Base-by-base conservation (phyloP, 2,797 vertebrate species). In the Pipistrellus kuhlii region DNA sequence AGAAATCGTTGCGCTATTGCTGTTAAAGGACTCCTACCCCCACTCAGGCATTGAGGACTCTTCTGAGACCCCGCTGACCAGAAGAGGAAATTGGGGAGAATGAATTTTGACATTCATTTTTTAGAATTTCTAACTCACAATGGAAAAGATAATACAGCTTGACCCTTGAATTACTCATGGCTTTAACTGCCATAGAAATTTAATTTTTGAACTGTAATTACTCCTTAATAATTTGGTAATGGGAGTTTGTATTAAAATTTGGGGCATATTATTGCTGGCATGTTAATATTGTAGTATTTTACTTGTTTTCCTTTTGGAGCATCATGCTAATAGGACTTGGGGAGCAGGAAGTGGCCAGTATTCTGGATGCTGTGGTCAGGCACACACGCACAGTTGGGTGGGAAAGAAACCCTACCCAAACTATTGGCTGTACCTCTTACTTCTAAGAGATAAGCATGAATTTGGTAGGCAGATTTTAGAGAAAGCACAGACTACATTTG, bases 171-270 rank as follows among this genome's bases (percentile, higher is more conserved):
- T 90, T 78, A 92, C 11, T 87, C 64, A 27, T 44, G 21, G 41
- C 25, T 85, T 91, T 87, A 81, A 72, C 27, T 55, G 91, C 17
- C 17, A 82, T 57, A n/a, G 48, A 69, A 48, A 66, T 93, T 92
- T 93, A 88, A 84, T 72, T 73, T 90, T 83, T 71, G 66, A n/a
- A 84, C 21, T 95, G 3, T 46, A 53, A 76, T 89, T 46, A 64
- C 12, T 78, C 11, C 30, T 44, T 73, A 93, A 87, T 68, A 89
- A 66, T 92, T 85, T 85, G 59, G 14, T 59, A 90, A 88, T 64
- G 6, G 30, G 83, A 7, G 4, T 38, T 95, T 86, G 71, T 72
- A 76, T 92, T 94, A 68, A 93, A 92, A 93, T 46, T 86, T 83
- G 44, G 27, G 53, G 9, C 38, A 73, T 51, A 51, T 78, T 75